Evolutionary conservation across 1,140 invertebrate genomes (phyloP), one percentile per base, ranked within the genome.

Genomic region (Drosophila equinoxialis): DNA sequence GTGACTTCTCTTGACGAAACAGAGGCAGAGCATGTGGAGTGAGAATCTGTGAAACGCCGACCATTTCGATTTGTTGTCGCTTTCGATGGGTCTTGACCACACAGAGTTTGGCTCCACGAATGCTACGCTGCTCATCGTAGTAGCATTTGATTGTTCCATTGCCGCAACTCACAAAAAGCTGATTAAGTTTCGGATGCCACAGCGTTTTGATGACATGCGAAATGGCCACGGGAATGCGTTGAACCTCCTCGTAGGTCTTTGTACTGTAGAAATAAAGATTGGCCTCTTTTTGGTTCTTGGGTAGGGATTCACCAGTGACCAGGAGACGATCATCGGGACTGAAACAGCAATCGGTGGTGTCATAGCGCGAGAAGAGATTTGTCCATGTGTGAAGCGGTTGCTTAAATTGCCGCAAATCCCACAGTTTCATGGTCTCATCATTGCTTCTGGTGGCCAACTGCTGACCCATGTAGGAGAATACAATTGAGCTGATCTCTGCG

Each of bases 181-280:
- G 99, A 92, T 99, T 99, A 1, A 99, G 92, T 92, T 98, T 98
- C 0, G 98, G 97, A 93, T 99, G 99, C 99, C 99, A 99, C 1
- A 97, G 90, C 3, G 95, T 95, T 89, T 98, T 96, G 33, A 99
- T 97, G 0, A 98, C 95, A 90, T 97, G 96, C 0, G 97, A 96
- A 81, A 96, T 94, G 0, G 95, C 94, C 8, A 98, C 95, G 45
- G 95, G 93, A 45, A 99, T 95, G 68, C 96, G 94, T 41, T 95
- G 94, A 0, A 96, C 93, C n/a, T 95, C 68, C 42, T 97, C 93
- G 78, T 98, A 97, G 0, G 94, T 97, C 51, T 96, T 95, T 3
- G 95, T 93, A 80, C 97, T 95, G 74, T 96, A 98, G 91, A 99
- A 98, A 30, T 97, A 87, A 1, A 99, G 79, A 89, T 95, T 94